Evolutionary conservation across 1,140 invertebrate genomes (phyloP), one percentile per base, ranked within the genome.

Genomic region (Cydia fagiglandana): DNA sequence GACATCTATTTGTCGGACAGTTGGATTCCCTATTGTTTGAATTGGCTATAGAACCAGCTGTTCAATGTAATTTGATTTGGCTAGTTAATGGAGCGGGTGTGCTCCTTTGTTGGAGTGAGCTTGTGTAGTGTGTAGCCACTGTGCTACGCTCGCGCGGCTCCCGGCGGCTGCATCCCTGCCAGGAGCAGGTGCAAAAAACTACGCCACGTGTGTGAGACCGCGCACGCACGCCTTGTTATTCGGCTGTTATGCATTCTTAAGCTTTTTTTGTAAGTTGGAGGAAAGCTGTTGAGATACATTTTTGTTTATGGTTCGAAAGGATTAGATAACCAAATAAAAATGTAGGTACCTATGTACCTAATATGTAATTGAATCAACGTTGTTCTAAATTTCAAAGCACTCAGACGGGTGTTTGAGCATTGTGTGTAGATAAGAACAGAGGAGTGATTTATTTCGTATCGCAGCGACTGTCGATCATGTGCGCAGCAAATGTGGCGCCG

Each of bases 41-140:
- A 77, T 79, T 80, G 53, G 74, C 73, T 77, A 41, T 81, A 66
- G 64, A 75, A 78, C 79, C 89, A 91, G 89, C 86, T 91, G 89
- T 87, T 88, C 84, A 79, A 81, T 87, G 88, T 84, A 86, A 90
- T 89, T 87, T 85, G 86, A 92, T 87, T 88, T 88, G 83, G 79
- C 78, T 79, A 83, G 78, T 81, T 89, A 89, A 92, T 92, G 87
- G 86, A 85, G 83, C 86, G 85, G 82, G 80, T 87, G 84, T 79
- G 83, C 66, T 70, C 66, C 38, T 38, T 70, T 70, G 66, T 70
- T 70, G 34, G 15, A 30, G 24, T 41, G 66, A 13, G 50, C 28
- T 70, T 70, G 30, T 70, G 30, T 68, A 34, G 30, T n/a, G n/a
- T n/a, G n/a, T n/a, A 24, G 24, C 66, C 34, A 38, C 66, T 15